phyloP scores from a whole-genome alignment of 1,140 invertebrate genomes.

The Trichonephila clavata region DNA sequence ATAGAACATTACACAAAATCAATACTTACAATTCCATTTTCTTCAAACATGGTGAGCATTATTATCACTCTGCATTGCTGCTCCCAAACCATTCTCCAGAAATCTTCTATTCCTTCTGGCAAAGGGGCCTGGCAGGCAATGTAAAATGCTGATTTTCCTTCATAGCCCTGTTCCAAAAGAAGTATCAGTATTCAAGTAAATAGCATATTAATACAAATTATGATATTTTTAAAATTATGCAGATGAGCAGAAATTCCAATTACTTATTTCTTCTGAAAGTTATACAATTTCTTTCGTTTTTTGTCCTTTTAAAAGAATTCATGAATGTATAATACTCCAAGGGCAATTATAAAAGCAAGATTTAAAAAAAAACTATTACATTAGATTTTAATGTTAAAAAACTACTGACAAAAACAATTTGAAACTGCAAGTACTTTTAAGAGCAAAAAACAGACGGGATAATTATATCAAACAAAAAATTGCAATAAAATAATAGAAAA shows the following conservation, averaged over 20 bases:
- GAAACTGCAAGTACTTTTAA: too few species aligned
- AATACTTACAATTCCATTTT: conserved; percentile 96
- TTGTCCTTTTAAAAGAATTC: too few species aligned
- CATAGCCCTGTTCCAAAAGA: conserved; percentile 47
- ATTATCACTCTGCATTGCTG: conserved; percentile 93
- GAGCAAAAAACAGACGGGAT: too few species aligned
- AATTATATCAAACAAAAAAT: too few species aligned
- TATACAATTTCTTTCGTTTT: neutral
- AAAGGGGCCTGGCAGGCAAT: conserved; percentile 72
- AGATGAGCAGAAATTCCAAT: neutral
- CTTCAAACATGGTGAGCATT: conserved; percentile 96
- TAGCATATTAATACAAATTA: too few species aligned
- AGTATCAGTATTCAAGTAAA: neutral
- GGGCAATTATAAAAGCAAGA: too few species aligned
- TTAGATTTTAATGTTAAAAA: too few species aligned
- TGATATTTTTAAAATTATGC: too few species aligned
- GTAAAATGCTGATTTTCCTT: conserved; percentile 61
- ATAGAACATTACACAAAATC: conserved; percentile 83
- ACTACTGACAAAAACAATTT: too few species aligned
- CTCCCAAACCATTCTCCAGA: conserved; percentile 99
- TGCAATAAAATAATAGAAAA: too few species aligned
- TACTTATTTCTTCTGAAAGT: neutral
- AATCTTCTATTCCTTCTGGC: conserved; percentile 90
- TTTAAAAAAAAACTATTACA: too few species aligned
- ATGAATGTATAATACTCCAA: too few species aligned